Base-by-base conservation (phyloP, 35 echinoderm and acorn worm genomes). In the Heliocidaris tuberculata region DNA sequence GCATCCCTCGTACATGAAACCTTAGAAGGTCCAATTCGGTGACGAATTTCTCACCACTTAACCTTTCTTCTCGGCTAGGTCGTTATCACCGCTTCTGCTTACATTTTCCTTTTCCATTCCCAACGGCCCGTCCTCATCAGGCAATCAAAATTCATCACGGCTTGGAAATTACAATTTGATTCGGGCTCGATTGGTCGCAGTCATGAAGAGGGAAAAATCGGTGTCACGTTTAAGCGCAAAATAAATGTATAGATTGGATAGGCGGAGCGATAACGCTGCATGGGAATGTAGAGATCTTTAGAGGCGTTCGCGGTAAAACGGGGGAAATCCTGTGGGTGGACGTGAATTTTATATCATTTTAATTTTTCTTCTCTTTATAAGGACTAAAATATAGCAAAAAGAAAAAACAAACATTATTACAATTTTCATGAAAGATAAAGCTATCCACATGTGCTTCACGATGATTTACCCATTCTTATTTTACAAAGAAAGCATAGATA, bases 191-290 rank as follows among this genome's bases (percentile, higher is more conserved):
- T 78, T 78, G 65, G 65, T 7, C 8, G 65, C 65, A 78, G 65
- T 78, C 65, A 78, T 78, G 65, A n/a, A 78, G 65, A 78, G 65
- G 27, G 65, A 78, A 60, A 78, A 78, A 78, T 78, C 65, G 65
- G 65, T 78, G 65, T 78, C 65, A 78, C 65, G 65, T 78, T 78
- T 78, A 78, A 78, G 65, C 27, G 65, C 27, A 78, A 78, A 78
- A 78, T 78, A 78, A 78, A n/a, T 78, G 65, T 78, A 78, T 78
- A 78, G 65, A 78, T 78, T 78, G 65, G 65, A 78, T 78, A 78
- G 65, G 65, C 65, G 65, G 65, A 78, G 65, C 65, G 4, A n/a
- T 56, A 78, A 78, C 27, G 21, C 4, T n/a, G 65, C 65, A 27
- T 78, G 4, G 52, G 52, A 78, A 78, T 78, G 65, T 2, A n/a